Conservation (phyloP, 2,888 invertebrate species). For the Euclidia mi region DNA sequence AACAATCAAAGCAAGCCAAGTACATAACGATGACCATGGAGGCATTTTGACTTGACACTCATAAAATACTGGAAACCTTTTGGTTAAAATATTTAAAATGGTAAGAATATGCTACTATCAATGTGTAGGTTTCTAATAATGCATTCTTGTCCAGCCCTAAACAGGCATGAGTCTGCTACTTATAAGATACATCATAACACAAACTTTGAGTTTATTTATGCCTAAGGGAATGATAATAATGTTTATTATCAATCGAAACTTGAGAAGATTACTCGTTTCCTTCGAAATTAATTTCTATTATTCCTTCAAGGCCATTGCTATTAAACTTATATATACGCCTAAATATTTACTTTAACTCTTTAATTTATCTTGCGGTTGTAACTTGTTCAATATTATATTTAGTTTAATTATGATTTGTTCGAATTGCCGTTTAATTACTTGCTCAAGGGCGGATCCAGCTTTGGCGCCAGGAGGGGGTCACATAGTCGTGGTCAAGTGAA, state of each 20-base stretch:
- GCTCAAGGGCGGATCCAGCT: too few relatives aligned
- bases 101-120: too few relatives aligned
- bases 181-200: too few relatives aligned
- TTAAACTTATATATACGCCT: conserved; percentile 36
- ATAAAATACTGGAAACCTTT: too few relatives aligned
- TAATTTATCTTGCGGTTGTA: conserved; percentile 33
- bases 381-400: conserved; percentile 23
- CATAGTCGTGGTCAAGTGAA: too few relatives aligned
- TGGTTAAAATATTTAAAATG: too few relatives aligned
- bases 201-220: conserved; percentile 1
- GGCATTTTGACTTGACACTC: too few relatives aligned
- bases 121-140: too few relatives aligned
- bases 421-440: conserved; percentile 2
- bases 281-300: conserved; percentile 49
- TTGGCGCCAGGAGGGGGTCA: too few relatives aligned
- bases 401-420: conserved; percentile 15
- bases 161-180: too few relatives aligned
- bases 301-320: conserved; percentile 30
- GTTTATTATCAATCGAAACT: conserved; percentile 45
- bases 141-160: too few relatives aligned
- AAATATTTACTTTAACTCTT: conserved; percentile 37
- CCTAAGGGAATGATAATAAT: conserved; percentile 40
- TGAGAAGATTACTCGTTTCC: conserved; percentile 41
- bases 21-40: too few relatives aligned
- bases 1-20: neutral